A percentile compares a stretch with the other conserved stretches of the same genome.
Evolutionary conservation across 2,797 vertebrate species (phyloP).

Genomic region (Dendrocincla tyrannina): DNA sequence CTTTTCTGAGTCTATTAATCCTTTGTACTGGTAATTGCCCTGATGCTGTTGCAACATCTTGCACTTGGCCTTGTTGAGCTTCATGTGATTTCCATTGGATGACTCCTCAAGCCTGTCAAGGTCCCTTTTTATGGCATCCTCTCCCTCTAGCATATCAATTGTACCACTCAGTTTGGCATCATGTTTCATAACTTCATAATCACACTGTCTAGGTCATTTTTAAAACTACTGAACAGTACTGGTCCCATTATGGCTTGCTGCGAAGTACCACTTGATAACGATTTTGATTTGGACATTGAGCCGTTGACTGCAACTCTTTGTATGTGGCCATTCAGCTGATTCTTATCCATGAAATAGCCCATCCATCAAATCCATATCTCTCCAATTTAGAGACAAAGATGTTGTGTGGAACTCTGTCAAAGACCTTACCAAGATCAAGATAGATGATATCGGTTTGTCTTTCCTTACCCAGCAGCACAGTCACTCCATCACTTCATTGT

Average conservation of each 20-base stretch:
- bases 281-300: neutral
- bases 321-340: neutral
- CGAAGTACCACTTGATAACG: neutral
- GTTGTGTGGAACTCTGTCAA: neutral
- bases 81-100: neutral
- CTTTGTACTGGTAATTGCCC: neutral
- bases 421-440: neutral
- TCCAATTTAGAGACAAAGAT: neutral
- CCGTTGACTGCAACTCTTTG: neutral
- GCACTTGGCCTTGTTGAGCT: neutral
- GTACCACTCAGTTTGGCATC: neutral
- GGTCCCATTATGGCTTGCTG: neutral
- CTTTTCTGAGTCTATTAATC: neutral
- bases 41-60: fast-evolving
- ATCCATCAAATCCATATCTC: neutral
- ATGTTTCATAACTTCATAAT: neutral
- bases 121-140: neutral
- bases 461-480: neutral
- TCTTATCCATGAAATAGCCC: neutral
- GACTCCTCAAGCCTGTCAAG: neutral
- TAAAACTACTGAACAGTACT: neutral
- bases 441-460: neutral
- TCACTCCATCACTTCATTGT: neutral
- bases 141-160: neutral
- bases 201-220: neutral